A percentile compares a stretch with the other conserved stretches of the same genome.
These are phyloP conservation scores for Diarsia mendica DNA, from an alignment of 2,888 invertebrate genomes.

Conservation along the genomic window DNA sequence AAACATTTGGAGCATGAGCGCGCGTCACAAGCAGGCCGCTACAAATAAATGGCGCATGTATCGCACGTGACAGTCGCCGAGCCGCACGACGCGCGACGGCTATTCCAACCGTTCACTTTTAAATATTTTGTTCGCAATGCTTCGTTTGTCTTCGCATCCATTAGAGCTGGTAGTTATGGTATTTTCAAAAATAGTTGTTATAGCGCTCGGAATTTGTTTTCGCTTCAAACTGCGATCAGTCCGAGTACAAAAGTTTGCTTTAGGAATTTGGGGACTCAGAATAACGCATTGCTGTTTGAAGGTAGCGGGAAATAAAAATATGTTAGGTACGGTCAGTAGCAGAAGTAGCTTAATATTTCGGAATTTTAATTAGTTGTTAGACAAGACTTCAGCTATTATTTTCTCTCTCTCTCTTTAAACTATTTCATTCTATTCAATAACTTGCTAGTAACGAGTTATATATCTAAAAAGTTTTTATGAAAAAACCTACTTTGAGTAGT, in stretches of 20 bases:
- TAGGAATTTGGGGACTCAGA: slow-evolving; percentile 10
- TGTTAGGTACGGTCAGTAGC: too few species aligned
- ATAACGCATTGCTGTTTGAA: neutral
- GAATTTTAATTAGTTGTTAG: too few species aligned
- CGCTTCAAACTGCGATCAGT: slow-evolving; percentile 8
- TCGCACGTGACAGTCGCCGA: slow-evolving; percentile 68
- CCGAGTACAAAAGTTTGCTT: slow-evolving; percentile 14
- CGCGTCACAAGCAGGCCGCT: slow-evolving; percentile 75
- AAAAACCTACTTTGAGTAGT: too few species aligned
- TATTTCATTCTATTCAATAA: too few species aligned
- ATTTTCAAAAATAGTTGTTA: slow-evolving; percentile 22
- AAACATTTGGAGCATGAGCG: slow-evolving; percentile 80
- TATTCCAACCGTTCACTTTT: slow-evolving; percentile 71
- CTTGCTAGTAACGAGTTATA: too few species aligned
- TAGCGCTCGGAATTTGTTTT: slow-evolving; percentile 5
- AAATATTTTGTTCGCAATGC: slow-evolving; percentile 51
- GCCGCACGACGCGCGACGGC: slow-evolving; percentile 64
- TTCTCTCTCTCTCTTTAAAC: too few species aligned
- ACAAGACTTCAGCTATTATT: too few species aligned
- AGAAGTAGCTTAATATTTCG: too few species aligned
- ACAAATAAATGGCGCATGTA: slow-evolving; percentile 76
- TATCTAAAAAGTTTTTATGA: too few species aligned
- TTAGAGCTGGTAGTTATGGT: slow-evolving; percentile 18
- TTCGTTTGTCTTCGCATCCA: slow-evolving; percentile 39
- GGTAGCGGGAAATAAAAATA: neutral